phyloP scores from a whole-genome alignment of 2,888 invertebrate genomes.

The Microdon myrmicae region DNA sequence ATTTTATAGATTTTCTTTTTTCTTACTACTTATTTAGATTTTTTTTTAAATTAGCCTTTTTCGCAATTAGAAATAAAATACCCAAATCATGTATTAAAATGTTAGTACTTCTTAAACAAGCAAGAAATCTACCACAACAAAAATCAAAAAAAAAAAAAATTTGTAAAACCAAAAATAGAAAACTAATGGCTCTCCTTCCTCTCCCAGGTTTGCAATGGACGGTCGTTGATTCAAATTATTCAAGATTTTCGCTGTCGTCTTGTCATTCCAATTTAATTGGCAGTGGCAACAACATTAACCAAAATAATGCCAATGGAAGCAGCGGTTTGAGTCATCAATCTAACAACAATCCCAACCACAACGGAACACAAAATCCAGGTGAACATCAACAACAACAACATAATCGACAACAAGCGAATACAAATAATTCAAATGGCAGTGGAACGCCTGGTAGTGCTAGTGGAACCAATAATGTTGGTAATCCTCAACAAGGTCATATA shows the following conservation, averaged over 20 bases:
- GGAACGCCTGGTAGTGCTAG: conserved; percentile 41
- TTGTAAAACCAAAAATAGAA: conserved; percentile 46
- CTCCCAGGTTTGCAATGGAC: conserved; percentile 87
- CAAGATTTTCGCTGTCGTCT: conserved; percentile 77
- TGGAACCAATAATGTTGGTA: conserved; percentile 55
- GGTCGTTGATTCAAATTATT: conserved; percentile 83
- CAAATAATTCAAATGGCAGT: conserved; percentile 32
- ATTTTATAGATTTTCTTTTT: background rate
- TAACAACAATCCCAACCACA: conserved; percentile 55
- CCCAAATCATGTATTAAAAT: no score
- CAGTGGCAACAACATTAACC: conserved; percentile 62
- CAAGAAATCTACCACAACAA: conserved; percentile 29
- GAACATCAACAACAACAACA: conserved; percentile 57
- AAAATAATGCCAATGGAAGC: conserved; percentile 59
- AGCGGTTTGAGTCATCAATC: conserved; percentile 60
- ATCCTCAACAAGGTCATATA: conserved; percentile 56
- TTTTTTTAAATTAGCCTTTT: background rate
- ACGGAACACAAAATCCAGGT: conserved; percentile 54
- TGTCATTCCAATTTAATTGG: conserved; percentile 70
- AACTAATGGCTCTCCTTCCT: conserved; percentile 67
- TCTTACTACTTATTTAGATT: no score
- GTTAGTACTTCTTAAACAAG: conserved; percentile 45
- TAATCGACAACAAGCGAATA: conserved; percentile 55
- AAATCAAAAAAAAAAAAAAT: conserved; percentile 39
- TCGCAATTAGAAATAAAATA: conserved; percentile 2